Conservation (phyloP, 2,888 invertebrate genomes). For the Malthinus seriepunctatus region DNA sequence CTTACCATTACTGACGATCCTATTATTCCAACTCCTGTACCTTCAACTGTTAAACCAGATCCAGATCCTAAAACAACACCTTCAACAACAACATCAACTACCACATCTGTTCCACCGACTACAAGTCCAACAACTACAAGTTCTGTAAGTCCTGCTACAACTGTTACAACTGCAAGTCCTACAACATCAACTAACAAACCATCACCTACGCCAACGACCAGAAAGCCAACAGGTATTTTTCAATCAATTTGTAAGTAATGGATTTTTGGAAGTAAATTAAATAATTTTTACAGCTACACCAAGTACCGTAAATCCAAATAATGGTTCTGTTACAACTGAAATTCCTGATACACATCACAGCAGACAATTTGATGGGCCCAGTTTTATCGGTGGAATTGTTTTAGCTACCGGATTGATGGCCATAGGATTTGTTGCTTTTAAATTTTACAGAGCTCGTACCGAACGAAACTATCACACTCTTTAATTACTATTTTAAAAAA, state of each 20-base stretch:
- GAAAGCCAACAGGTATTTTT: conserved; percentile 34
- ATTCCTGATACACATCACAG: conserved; percentile 35
- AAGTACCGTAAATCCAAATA: conserved; percentile 24
- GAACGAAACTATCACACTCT: conserved; percentile 88
- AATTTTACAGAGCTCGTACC: conserved; percentile 84
- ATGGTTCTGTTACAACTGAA: conserved; percentile 20
- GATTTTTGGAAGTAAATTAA: no score
- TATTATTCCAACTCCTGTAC: background rate
- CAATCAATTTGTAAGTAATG: no score
- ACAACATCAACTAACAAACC: conserved; percentile 42
- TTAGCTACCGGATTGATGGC: conserved; percentile 77
- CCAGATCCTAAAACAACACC: no score
- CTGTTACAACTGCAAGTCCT: conserved; percentile 13
- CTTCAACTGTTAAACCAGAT: conserved; percentile 2
- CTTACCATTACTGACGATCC: background rate
- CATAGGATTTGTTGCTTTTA: conserved; percentile 81
- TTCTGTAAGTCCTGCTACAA: conserved; percentile 18
- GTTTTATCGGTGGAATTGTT: conserved; percentile 85
- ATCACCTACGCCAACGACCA: conserved; percentile 25
- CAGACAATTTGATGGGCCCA: conserved; percentile 72
- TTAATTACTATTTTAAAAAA: conserved; percentile 56
- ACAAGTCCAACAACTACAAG: conserved; percentile 3
- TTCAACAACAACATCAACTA: conserved; percentile 21
- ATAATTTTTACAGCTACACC: conserved; percentile 32
- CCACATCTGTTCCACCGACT: conserved; percentile 34